Evolutionary conservation across 2,797 vertebrate genomes (phyloP).

Genomic region (Gymnothorax javanicus): DNA sequence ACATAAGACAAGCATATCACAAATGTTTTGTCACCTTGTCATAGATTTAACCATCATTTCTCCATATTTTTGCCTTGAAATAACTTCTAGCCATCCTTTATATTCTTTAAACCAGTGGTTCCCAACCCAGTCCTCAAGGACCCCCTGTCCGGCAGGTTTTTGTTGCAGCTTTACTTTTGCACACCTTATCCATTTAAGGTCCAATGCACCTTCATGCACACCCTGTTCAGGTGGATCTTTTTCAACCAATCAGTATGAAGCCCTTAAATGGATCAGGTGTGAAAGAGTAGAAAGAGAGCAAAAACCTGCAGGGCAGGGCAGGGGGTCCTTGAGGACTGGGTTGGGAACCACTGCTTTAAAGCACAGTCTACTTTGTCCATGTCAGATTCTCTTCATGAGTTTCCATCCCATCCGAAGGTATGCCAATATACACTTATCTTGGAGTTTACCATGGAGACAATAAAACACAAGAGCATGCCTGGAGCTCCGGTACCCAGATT

Average conservation of each 20-base stretch:
- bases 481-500: background rate
- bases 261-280: too few species aligned
- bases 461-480: background rate
- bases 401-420: background rate
- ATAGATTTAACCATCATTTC: background rate
- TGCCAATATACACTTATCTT: background rate
- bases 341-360: background rate
- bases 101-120: background rate
- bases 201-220: too few species aligned
- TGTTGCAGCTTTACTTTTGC: too few species aligned
- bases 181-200: too few species aligned
- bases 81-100: background rate
- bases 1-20: background rate
- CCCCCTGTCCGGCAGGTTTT: too few species aligned
- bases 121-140: too few species aligned
- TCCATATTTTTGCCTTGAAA: background rate
- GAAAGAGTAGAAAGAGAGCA: too few species aligned
- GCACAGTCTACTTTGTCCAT: too few species aligned
- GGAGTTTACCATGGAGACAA: background rate
- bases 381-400: background rate
- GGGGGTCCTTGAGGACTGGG: background rate
- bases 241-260: too few species aligned
- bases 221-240: too few species aligned
- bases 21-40: background rate
- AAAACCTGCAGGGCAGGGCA: too few species aligned